These are phyloP conservation scores for Papilio aristodemus DNA, from an alignment of 1,140 invertebrate species.

Conservation along the genomic window DNA sequence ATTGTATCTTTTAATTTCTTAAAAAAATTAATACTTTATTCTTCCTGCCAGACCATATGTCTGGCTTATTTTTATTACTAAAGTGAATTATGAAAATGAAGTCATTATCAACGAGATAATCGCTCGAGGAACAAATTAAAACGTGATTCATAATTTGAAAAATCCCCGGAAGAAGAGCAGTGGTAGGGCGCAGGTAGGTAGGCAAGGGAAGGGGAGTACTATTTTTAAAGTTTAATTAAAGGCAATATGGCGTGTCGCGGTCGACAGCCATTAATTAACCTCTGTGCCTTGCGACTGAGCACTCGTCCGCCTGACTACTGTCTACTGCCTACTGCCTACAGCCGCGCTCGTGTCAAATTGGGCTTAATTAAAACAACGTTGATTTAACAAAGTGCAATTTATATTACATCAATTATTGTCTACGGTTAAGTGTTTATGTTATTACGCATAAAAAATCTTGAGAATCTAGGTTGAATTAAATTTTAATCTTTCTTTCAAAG, in stretches of 20 bases:
- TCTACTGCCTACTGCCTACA: background rate
- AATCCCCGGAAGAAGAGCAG: background rate
- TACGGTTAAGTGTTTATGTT: background rate
- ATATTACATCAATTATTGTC: constrained; percentile 7
- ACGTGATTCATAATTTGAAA: no score
- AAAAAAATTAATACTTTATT: no score
- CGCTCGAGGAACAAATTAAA: no score
- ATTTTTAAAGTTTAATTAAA: constrained; percentile 6
- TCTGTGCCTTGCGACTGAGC: constrained; percentile 5
- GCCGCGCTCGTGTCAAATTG: background rate
- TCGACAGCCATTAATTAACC: constrained; percentile 18
- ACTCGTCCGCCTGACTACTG: background rate
- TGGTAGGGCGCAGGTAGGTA: no score
- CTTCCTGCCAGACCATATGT: no score
- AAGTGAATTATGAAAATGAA: no score
- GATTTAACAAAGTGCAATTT: constrained; percentile 4
- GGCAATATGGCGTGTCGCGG: background rate
- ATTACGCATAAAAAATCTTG: background rate
- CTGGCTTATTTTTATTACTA: no score
- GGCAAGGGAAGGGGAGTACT: background rate
- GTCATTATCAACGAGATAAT: no score
- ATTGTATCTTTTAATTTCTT: no score
- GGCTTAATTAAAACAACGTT: constrained; percentile 16
- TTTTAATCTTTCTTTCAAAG: no score
- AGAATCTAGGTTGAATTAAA: no score